Evolutionary conservation across 2,113 vertebrate species (phyloP).

Genomic region (Neotoma lepida): DNA sequence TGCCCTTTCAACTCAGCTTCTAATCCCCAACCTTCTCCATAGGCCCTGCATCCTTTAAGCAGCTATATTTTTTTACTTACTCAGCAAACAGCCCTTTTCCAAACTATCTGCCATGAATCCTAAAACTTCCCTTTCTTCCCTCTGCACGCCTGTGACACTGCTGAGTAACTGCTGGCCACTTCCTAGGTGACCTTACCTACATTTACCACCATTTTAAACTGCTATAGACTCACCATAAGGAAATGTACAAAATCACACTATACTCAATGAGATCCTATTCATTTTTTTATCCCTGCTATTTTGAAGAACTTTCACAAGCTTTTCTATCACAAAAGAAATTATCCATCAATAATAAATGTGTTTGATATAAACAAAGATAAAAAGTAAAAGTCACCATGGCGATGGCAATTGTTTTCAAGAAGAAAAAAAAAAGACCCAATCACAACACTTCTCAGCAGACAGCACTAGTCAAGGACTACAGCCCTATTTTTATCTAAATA

Average conservation of each 20-base stretch:
- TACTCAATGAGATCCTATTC: constrained; percentile 13
- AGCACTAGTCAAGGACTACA: not conserved
- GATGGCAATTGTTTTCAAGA: constrained; percentile 6
- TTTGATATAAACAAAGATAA: not conserved
- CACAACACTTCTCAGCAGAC: constrained; percentile 27
- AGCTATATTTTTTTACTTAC: not conserved
- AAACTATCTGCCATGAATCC: not conserved
- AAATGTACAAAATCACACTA: constrained; percentile 14
- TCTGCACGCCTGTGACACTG: not conserved
- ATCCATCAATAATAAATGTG: not conserved
- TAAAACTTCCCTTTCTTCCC: not conserved
- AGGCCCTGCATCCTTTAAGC: not conserved
- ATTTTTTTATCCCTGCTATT: not conserved
- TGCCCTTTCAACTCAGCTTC: not conserved
- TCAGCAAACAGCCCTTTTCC: not conserved
- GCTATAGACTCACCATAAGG: not conserved
- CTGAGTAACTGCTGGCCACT: constrained; percentile 17
- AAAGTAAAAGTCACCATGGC: not conserved
- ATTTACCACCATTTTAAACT: not conserved
- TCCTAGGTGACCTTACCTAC: not conserved
- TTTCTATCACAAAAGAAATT: not conserved
- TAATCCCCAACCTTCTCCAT: not conserved
- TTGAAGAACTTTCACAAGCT: constrained; percentile 42
- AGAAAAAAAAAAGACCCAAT: constrained; percentile 44
- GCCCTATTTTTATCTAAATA: constrained; percentile 25